These are phyloP conservation scores for Auanema freiburgensis DNA, from an alignment of 2,888 invertebrate genomes.

Conservation along the genomic window DNA sequence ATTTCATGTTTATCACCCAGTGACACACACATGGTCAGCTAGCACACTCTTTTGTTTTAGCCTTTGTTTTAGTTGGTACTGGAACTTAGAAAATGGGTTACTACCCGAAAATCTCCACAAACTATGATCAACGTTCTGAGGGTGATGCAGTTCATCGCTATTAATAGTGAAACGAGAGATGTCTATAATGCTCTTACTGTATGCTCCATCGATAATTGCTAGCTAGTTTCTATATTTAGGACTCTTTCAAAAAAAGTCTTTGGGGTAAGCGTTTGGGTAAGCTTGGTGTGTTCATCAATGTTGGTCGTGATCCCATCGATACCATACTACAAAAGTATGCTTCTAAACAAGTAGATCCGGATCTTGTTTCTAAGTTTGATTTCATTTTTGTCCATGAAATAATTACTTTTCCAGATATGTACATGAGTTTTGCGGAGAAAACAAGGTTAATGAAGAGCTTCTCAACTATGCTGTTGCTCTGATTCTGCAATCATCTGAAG, in stretches of 20 bases:
- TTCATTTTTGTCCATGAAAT: neutral
- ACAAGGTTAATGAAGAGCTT: slow-evolving; percentile 8
- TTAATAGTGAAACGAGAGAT: neutral
- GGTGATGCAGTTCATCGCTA: slow-evolving; percentile 23
- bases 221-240: slow-evolving; percentile 7
- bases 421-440: neutral
- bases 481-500: slow-evolving; percentile 5
- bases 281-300: slow-evolving; percentile 6
- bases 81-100: slow-evolving; percentile 5
- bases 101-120: slow-evolving; percentile 13
- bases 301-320: neutral
- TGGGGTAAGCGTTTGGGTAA: slow-evolving; percentile 23
- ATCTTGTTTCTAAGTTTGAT: slow-evolving; percentile 18
- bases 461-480: slow-evolving; percentile 14
- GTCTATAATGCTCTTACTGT: neutral
- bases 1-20: slow-evolving; percentile 6
- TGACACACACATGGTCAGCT: neutral
- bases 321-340: slow-evolving; percentile 13
- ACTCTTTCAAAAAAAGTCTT: neutral
- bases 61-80: slow-evolving; percentile 6
- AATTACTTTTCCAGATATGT: slow-evolving; percentile 11
- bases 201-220: neutral
- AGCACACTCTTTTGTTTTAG: too few species aligned
- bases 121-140: slow-evolving; percentile 31
- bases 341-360: slow-evolving; percentile 10